A percentile compares a stretch with the other conserved stretches of the same genome.
phyloP scores from a whole-genome alignment of 2,797 vertebrate species.

The Taeniopygia guttata region DNA sequence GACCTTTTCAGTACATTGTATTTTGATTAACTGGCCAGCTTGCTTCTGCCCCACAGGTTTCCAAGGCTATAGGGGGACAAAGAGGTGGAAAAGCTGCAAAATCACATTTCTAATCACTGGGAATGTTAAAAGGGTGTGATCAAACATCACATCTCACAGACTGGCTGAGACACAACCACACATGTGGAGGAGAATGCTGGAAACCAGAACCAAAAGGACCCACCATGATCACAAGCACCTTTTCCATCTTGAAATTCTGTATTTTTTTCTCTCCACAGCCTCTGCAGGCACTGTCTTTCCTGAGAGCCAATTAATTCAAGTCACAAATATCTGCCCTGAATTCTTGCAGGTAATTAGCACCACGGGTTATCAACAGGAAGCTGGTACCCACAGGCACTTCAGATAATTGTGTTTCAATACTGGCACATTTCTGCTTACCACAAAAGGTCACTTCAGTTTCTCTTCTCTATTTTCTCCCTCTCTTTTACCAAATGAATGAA shows the following conservation, averaged over 20 bases:
- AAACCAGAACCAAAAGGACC: not conserved
- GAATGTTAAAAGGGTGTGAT: slow-evolving; percentile 2
- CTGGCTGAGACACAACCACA: not conserved
- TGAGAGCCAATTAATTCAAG: slow-evolving; percentile 65
- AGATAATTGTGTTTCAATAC: slow-evolving; percentile 75
- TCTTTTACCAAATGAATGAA: slow-evolving; percentile 31
- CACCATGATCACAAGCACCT: not conserved
- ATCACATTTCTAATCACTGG: not conserved
- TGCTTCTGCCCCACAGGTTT: slow-evolving; percentile 46
- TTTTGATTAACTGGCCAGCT: slow-evolving; percentile 65
- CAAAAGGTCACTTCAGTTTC: slow-evolving; percentile 71
- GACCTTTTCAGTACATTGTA: slow-evolving; percentile 65
- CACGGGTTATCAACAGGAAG: slow-evolving; percentile 72
- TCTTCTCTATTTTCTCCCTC: not conserved
- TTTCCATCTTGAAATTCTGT: not conserved
- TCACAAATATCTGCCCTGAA: slow-evolving; percentile 69
- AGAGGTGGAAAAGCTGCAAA: slow-evolving; percentile 16
- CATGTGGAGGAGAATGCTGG: accelerated
- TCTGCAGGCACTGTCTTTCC: slow-evolving; percentile 23
- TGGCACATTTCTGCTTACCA: slow-evolving; percentile 58
- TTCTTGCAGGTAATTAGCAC: slow-evolving; percentile 77
- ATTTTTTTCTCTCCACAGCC: not conserved
- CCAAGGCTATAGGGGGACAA: slow-evolving; percentile 1
- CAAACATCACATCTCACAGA: not conserved
- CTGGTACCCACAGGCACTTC: slow-evolving; percentile 62